Base-by-base conservation (phyloP, 2,888 invertebrate genomes). In the Erebia ligea region DNA sequence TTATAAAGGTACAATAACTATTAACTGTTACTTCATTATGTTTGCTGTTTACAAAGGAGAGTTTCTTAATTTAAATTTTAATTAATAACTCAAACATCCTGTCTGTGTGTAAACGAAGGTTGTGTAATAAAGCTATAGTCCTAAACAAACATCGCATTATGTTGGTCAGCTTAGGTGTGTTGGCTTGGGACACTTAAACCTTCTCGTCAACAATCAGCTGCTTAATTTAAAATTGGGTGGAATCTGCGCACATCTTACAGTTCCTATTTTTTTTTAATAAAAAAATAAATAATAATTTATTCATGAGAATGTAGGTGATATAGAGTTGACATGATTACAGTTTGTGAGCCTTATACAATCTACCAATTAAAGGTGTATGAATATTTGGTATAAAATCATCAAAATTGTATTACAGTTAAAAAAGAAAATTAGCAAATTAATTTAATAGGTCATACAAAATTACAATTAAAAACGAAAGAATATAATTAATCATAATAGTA, bases 91-190 rank as follows among this genome's bases (percentile, higher is more conserved):
- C 42, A 68, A 68, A 65, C 68, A 67, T 11, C 62, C 19, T 15
- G 19, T 13, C n/a, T 59, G 48, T 40, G 64, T 64, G 40, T 40
- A 19, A 21, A 21, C 56, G n/a, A 57, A 15, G 54, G 15, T 48
- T 52, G 58, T 19, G 62, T 67, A 70, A 73, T 73, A 62, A 71
- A 73, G 70, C 48, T 58, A 68, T 69, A 57, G 50, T 57, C 58
- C 69, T 71, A 73, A 73, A 69, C 69, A 67, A 74, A 72, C 74
- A 72, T 42, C 52, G 68, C 50, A 67, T 62, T 72, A 70, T 67
- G 56, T 63, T 70, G 63, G 72, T 64, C 63, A 68, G 67, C 62
- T 67, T 58, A 68, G 52, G 63, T 52, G 52, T 70, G 68, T 72
- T 72, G 70, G 68, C 68, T 70, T 70, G 62, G 72, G 72, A 68